These are phyloP conservation scores for Catostylus mosaicus DNA, from an alignment of 30 jellyfish, hydroid and myxozoan species.

Conservation along the genomic window DNA sequence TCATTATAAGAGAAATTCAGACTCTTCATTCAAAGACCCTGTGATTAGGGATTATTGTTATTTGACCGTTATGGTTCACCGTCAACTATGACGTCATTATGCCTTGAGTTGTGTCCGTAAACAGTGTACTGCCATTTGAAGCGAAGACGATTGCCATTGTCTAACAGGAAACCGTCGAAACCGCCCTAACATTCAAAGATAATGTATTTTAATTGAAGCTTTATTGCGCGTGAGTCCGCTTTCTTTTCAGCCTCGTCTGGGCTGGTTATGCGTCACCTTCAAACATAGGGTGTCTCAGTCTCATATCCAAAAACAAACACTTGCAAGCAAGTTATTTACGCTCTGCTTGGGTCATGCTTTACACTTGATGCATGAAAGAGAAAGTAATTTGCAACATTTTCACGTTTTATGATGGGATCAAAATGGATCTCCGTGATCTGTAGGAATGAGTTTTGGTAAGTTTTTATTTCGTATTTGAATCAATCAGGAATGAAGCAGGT, in stretches of 20 bases:
- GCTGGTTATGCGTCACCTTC: not conserved
- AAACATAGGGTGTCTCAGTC: constrained; percentile 4
- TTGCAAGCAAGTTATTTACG: too few species aligned
- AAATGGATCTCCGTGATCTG: constrained; percentile 18
- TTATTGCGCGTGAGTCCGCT: not conserved
- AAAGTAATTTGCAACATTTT: not conserved
- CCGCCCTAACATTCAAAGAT: constrained; percentile 29
- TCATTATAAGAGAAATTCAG: too few species aligned
- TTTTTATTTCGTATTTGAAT: not conserved
- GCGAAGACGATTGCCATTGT: constrained; percentile 5
- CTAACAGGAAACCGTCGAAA: constrained; percentile 31
- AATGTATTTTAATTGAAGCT: not conserved
- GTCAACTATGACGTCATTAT: too few species aligned
- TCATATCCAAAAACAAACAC: constrained; percentile 1
- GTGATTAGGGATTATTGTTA: too few species aligned
- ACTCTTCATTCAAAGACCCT: too few species aligned
- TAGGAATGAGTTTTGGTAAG: constrained; percentile 16
- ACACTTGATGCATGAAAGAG: too few species aligned
- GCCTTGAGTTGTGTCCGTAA: too few species aligned
- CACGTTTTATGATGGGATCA: not conserved
- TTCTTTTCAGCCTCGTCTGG: not conserved
- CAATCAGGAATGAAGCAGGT: too few species aligned
- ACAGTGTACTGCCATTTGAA: not conserved
- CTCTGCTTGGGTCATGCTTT: too few species aligned
- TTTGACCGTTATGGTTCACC: too few species aligned